These are phyloP conservation scores for Microplitis demolitor DNA, from an alignment of 1,140 invertebrate species.

Conservation along the genomic window DNA sequence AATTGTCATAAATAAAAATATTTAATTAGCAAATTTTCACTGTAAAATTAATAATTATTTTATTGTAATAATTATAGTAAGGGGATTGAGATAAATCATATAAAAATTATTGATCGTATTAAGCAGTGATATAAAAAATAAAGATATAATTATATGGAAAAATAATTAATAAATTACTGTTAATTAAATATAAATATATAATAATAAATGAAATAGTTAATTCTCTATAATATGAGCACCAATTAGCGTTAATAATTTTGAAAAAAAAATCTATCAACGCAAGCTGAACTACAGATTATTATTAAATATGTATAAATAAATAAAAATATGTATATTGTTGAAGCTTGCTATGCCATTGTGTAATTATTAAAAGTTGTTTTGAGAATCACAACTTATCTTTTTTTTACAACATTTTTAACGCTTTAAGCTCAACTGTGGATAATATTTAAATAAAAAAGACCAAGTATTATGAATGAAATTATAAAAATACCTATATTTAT, in stretches of 20 bases:
- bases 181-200: constrained; percentile 14
- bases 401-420: too few relatives aligned
- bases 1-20: neutral
- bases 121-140: constrained; percentile 16
- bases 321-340: neutral
- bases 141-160: neutral
- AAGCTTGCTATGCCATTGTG: neutral
- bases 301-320: neutral
- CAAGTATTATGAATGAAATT: too few relatives aligned
- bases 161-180: neutral
- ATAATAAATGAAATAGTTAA: neutral
- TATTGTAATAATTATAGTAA: neutral
- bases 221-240: neutral
- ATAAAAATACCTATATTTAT: too few relatives aligned
- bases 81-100: constrained; percentile 12
- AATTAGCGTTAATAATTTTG: neutral
- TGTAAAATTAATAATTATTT: neutral
- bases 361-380: neutral
- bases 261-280: neutral
- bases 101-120: constrained; percentile 12
- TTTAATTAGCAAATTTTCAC: neutral
- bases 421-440: too few relatives aligned
- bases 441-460: too few relatives aligned
- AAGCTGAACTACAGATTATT: neutral
- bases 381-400: neutral